Conservation (phyloP, 2,113 vertebrate genomes). For the Perca fluviatilis region DNA sequence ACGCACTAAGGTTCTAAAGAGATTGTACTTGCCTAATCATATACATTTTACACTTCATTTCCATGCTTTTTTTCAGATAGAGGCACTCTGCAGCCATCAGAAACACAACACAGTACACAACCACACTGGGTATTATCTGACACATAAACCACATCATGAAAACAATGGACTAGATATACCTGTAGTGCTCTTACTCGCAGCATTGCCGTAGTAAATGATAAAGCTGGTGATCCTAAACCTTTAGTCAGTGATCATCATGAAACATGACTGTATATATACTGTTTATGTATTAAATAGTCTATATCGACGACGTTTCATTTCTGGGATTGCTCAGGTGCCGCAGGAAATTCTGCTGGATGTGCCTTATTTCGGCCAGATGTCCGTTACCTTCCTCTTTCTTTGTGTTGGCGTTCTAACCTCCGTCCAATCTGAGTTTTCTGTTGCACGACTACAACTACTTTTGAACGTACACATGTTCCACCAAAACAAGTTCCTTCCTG, state of each 20-base stretch:
- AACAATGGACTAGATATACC: not conserved
- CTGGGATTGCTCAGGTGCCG: too few relatives aligned
- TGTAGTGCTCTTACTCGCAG: not conserved
- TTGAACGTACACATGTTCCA: too few relatives aligned
- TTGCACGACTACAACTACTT: too few relatives aligned
- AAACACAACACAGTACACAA: conserved; percentile 38
- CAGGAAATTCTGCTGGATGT: too few relatives aligned
- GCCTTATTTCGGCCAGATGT: too few relatives aligned
- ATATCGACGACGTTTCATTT: too few relatives aligned
- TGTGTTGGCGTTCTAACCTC: too few relatives aligned
- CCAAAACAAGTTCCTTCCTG: too few relatives aligned
- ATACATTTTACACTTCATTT: conserved; percentile 81
- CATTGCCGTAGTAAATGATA: too few relatives aligned
- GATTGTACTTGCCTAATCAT: conserved; percentile 72
- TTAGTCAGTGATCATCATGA: not conserved
- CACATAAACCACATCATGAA: not conserved
- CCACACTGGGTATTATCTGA: conserved; percentile 2
- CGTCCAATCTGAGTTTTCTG: too few relatives aligned
- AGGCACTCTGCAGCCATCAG: conserved; percentile 43
- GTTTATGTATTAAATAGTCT: too few relatives aligned
- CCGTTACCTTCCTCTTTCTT: too few relatives aligned
- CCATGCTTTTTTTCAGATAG: conserved; percentile 63
- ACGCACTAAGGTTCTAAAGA: conserved; percentile 40
- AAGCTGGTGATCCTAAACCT: not conserved
- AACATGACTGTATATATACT: not conserved